phyloP scores from a whole-genome alignment of 2,888 invertebrate genomes.

The Dilophus febrilis region DNA sequence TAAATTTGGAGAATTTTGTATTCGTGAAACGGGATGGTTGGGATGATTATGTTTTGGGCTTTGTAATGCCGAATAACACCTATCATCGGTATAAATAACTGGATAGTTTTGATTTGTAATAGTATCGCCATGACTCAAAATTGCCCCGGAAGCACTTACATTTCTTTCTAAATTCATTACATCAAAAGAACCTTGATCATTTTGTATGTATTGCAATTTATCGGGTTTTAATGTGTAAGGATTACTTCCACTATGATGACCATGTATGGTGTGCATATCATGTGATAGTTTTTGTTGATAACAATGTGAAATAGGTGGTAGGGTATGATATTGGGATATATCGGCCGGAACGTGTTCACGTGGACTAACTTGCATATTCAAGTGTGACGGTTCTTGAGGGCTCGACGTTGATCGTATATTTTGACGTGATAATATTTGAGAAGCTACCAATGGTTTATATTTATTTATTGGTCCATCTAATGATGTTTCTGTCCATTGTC shows the following conservation, averaged over 20 bases:
- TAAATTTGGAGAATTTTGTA: no score
- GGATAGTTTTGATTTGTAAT: background rate
- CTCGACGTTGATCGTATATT: constrained; percentile 2
- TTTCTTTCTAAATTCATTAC: background rate
- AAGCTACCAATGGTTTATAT: constrained; percentile 4
- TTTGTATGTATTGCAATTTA: constrained; percentile 10
- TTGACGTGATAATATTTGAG: background rate
- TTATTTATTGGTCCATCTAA: constrained; percentile 24
- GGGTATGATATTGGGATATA: no score
- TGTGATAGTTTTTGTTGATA: constrained; percentile 24
- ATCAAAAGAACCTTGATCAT: no score
- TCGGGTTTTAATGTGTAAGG: no score
- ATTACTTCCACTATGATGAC: background rate
- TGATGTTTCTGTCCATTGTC: constrained; percentile 28
- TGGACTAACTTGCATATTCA: no score
- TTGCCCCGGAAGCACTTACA: constrained; percentile 1
- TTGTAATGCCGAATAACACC: no score
- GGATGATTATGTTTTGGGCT: no score
- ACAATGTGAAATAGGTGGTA: constrained; percentile 7
- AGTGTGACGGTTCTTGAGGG: background rate
- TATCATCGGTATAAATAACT: background rate
- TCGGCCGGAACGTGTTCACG: no score
- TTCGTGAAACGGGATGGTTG: no score
- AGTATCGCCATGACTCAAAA: background rate
- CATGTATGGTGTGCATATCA: constrained; percentile 21